Evolutionary conservation across 2,888 invertebrate species (phyloP), one percentile per base, ranked within the genome.

Genomic region (Tetrapedia diversipes): DNA sequence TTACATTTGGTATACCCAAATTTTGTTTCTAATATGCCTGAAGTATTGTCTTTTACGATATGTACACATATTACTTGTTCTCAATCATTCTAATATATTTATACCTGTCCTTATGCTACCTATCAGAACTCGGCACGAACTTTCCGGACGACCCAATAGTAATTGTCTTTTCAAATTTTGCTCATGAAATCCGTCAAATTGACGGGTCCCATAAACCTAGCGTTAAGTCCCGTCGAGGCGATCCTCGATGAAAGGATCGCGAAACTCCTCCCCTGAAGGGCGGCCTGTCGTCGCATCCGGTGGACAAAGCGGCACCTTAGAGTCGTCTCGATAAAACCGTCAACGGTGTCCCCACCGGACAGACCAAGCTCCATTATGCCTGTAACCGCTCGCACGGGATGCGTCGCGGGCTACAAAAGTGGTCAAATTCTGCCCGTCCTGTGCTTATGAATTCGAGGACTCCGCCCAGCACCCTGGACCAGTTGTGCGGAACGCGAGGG

Each of bases 401-500:
- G n/a, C n/a, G 66, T 77, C 71, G 74, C 69, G 69, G 27, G 54
- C 60, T 37, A 45, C 63, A 67, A 64, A 54, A 59, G 51, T 32
- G 19, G 32, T 45, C 53, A 29, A 70, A 78, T 79, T 83, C 72
- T 37, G 49, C 49, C 47, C 57, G 29, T 29, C 37, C 22, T 24
- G n/a, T 41, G 19, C 51, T 27, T 16, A 61, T 19, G 19, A 41
- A 45, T 45, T 51, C 64, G 37, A 11, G 4, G 51, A 63, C 85
- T 70, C 85, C 86, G 79, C 85, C 85, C 83, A 78, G 57, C 29
- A 29, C 37, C 27, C 54, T 19, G 22, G 64, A 59, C 57, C 24
- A 11, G 41, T 43, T 66, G 32, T 43, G 32, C 54, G 34, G 45
- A 59, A 29, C 24, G 24, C 37, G 63, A 56, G 51, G 32, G 34